Base-by-base conservation (phyloP, 37 sponge, comb jelly and placozoan genomes). In the Crambe crambe region DNA sequence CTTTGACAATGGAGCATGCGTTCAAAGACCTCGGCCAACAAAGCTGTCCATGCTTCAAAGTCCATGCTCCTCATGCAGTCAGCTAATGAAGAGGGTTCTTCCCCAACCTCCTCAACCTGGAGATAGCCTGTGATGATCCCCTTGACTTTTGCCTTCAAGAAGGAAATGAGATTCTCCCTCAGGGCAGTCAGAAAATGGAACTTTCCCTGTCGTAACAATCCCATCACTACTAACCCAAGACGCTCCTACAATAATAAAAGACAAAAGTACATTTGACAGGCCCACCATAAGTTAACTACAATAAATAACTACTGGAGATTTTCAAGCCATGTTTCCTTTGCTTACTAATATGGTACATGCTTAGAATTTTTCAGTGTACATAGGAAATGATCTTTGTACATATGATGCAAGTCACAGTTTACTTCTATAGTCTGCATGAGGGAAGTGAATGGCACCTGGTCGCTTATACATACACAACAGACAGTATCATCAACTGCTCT, bases 201-300 rank as follows among this genome's bases (percentile, higher is more conserved):
- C 62, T 94, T 92, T 21, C 83, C 58, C 79, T 90, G 92, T n/a
- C 88, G 51, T 23, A 94, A 56, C 72, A 97, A 76, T 3, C 98
- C 92, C 36, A 85, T 37, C 36, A 88, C 78, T 38, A 97, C 86
- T 8, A 90, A 83, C 23, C 70, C 71, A 31, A 97, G 75, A 51
- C 83, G 78, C 61, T 94, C 93, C 82, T 94, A 68, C 42, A 66
- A n/a, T n/a, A n/a, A n/a, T n/a, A 42, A 70, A 56, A 80, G 68
- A 76, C 76, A 76, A 2, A 25, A 10, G 40, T 41, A 43, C 27
- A 71, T n/a, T n/a, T n/a, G n/a, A n/a, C n/a, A n/a, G n/a, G n/a
- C n/a, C n/a, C n/a, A n/a, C n/a, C n/a, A n/a, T n/a, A n/a, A n/a
- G n/a, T n/a, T n/a, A n/a, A n/a, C n/a, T n/a, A n/a, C n/a, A n/a